phyloP scores from a whole-genome alignment of 2,888 invertebrate species.

The Lasiommata megera region DNA sequence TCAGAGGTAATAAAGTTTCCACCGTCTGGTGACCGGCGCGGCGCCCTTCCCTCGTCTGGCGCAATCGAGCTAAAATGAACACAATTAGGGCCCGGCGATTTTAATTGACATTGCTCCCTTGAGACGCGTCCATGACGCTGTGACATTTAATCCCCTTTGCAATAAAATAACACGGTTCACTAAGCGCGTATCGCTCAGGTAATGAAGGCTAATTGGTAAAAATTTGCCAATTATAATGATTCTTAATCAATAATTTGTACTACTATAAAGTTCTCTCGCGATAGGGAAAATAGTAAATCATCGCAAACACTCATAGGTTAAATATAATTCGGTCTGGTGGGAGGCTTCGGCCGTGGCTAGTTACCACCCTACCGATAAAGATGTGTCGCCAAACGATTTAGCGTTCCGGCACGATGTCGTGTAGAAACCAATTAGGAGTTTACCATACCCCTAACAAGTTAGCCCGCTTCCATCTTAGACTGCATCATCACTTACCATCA shows the following conservation, averaged over 20 bases:
- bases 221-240: not conserved
- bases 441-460: too few species aligned
- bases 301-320: too few species aligned
- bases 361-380: too few species aligned
- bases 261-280: too few species aligned
- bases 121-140: slow-evolving; percentile 34
- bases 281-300: too few species aligned
- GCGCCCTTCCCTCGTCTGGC: slow-evolving; percentile 45
- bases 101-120: slow-evolving; percentile 67
- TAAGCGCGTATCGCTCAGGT: not conserved
- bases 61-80: slow-evolving; percentile 63
- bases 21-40: slow-evolving; percentile 39
- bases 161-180: not conserved
- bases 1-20: slow-evolving; percentile 19
- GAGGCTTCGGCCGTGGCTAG: too few species aligned
- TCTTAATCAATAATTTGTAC: not conserved
- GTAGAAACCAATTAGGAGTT: too few species aligned
- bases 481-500: too few species aligned
- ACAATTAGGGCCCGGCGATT: slow-evolving; percentile 64
- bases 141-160: slow-evolving; percentile 28
- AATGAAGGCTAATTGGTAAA: not conserved
- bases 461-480: too few species aligned
- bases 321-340: too few species aligned
- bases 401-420: too few species aligned
- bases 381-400: too few species aligned